Percentiles rank a stretch among this genome's conserved stretches.
Evolutionary conservation across 2,888 invertebrate genomes (phyloP).

Genomic region (Drosophila lutescens): DNA sequence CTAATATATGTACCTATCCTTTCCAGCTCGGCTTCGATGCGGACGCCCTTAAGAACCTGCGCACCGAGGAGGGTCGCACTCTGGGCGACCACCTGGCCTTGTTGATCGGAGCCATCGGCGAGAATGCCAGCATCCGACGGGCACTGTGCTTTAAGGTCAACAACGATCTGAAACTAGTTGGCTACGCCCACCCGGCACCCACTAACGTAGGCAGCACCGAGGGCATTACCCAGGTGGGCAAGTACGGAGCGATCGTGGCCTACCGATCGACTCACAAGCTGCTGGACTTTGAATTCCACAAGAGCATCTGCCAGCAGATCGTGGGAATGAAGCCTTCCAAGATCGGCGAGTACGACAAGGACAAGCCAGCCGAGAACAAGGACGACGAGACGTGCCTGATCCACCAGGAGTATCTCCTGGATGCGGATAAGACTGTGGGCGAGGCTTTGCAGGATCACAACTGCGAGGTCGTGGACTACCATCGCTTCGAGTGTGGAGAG

Average conservation of each 20-base stretch:
- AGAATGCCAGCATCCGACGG: conserved; percentile 93
- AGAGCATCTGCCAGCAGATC: conserved; percentile 95
- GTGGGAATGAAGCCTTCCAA: conserved; percentile 94
- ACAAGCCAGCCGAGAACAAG: conserved; percentile 87
- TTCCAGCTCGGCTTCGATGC: conserved; percentile 86
- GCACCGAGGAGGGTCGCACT: conserved; percentile 88
- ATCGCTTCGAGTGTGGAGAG: conserved; percentile 95
- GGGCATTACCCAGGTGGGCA: conserved; percentile 88
- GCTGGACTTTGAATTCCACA: conserved; percentile 85
- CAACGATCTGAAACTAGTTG: conserved; percentile 86
- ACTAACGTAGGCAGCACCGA: conserved; percentile 76
- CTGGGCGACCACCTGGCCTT: conserved; percentile 93
- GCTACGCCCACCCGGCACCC: conserved; percentile 91
- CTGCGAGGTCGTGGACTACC: conserved; percentile 90
- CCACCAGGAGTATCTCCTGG: conserved; percentile 94
- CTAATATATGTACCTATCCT: neutral
- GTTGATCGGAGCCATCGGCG: conserved; percentile 94
- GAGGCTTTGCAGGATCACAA: conserved; percentile 89
- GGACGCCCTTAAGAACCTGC: conserved; percentile 88
- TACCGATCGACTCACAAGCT: conserved; percentile 85
- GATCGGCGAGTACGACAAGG: conserved; percentile 88
- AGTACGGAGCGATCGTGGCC: conserved; percentile 93
- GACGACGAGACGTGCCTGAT: conserved; percentile 93
- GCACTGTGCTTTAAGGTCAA: conserved; percentile 90
- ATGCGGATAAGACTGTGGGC: conserved; percentile 90